Base-by-base conservation (phyloP, 1,140 invertebrate species). In the Hycleus cichorii region DNA sequence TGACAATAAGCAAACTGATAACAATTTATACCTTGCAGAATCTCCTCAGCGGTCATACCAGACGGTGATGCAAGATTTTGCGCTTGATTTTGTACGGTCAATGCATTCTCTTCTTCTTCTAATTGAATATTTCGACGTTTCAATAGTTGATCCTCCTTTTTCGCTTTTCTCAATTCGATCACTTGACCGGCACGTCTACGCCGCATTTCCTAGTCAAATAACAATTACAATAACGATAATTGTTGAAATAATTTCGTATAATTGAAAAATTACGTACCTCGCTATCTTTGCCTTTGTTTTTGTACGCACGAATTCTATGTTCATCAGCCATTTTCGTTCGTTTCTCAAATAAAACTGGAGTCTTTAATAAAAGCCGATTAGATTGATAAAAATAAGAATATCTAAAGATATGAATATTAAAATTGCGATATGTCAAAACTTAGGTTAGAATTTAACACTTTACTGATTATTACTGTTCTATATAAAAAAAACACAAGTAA, bases 101-200 rank as follows among this genome's bases (percentile, higher is more conserved):
- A 65, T 49, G 83, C 80, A 32, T 80, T 18, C 18, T 18, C 77
- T 11, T 77, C 40, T 7, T 42, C 40, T 3, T 77, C 72, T 39
- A 60, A 74, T 4, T 5, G 3, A 2, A 42, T 42, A 69, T 97
- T 97, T 51, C 97, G 81, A 45, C 93, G 78, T 77, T 99, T 99
- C 1, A 89, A 79, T n/a, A 99, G 76, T 69, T 95, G 93, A 67
- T 98, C 95, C 77, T 98, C 95, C 70, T 96, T 91, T 44, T 91
- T 89, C 4, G 88, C 86, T 78, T 97, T 98, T 10, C 97, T 79
- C 5, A 99, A 77, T 65, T 96, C 90, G 8, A 98, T 84, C 6
- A 86, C 90, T 18, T 91, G 82, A 73, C 97, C 93, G 66, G 83
- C 87, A 58, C 96, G 81, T 57, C 93, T 84, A 63, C 93, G 82